Conservation (phyloP, 2,113 vertebrate genomes). For the human (Homo sapiens) region GRCh38 chr1:2389501-2390000, state of each 20-base stretch:
- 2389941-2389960: constrained; percentile 84
- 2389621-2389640: not conserved
- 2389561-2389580: not conserved
- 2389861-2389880: not conserved
- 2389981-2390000: constrained; percentile 82
- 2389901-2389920: not conserved
- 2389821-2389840: too few species aligned
- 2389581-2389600: not conserved
- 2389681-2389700: not conserved
- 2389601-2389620: not conserved
- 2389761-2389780: not conserved
- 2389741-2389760: accelerated
- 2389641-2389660: not conserved
- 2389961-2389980: constrained; percentile 83
- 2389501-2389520: too few species aligned
- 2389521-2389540: too few species aligned
- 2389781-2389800: not conserved
- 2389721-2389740: not conserved
- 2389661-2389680: not conserved
- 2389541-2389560: too few species aligned
- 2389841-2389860: not conserved
- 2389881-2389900: not conserved
- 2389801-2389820: not conserved
- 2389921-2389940: constrained; percentile 82
- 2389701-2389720: not conserved